Conservation (phyloP, 2,113 vertebrate genomes). For the Caretta caretta region DNA sequence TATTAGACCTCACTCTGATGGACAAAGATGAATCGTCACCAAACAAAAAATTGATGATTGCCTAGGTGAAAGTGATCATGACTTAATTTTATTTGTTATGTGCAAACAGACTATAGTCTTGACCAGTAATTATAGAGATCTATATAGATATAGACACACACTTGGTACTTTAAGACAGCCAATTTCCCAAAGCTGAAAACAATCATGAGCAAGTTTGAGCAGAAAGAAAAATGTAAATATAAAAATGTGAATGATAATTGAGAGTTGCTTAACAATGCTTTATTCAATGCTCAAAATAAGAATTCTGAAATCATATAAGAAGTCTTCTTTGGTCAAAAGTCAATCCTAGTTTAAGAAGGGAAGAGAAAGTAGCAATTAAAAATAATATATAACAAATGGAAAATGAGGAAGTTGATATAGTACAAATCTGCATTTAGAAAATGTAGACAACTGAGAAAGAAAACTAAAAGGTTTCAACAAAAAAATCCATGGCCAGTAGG, state of each 20-base stretch:
- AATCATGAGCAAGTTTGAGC: slow-evolving; percentile 10
- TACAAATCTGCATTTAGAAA: neutral
- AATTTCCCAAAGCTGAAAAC: neutral
- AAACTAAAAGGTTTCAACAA: neutral
- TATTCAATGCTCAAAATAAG: neutral
- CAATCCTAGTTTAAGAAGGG: neutral
- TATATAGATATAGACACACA: neutral
- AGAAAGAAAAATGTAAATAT: neutral
- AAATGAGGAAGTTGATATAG: neutral
- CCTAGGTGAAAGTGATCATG: too few relatives aligned
- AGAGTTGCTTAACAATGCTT: neutral
- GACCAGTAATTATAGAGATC: neutral
- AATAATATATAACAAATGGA: neutral
- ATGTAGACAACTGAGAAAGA: neutral
- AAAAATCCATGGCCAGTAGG: neutral
- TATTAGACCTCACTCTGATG: slow-evolving; percentile 37
- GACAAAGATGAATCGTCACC: slow-evolving; percentile 6
- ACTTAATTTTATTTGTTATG: slow-evolving; percentile 36
- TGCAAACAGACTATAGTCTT: neutral
- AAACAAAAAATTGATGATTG: slow-evolving; percentile 47
- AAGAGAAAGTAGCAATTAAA: neutral
- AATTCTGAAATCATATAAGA: neutral
- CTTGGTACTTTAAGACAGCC: neutral
- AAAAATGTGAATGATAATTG: neutral
- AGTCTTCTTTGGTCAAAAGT: neutral